Evolutionary conservation across 1,140 invertebrate species (phyloP).

Genomic region (Zophobas atratus): DNA sequence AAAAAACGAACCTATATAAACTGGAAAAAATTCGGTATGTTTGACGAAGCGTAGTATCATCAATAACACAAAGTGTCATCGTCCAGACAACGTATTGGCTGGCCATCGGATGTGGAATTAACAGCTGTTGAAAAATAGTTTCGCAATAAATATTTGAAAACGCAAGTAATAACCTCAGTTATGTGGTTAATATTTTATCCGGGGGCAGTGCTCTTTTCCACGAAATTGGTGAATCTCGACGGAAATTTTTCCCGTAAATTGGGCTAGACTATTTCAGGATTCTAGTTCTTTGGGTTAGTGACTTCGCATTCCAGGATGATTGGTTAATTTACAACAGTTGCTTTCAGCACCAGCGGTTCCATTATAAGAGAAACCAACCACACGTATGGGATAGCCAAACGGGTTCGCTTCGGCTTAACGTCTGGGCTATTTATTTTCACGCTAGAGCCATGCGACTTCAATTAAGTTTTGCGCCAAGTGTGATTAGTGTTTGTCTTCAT

Average conservation of each 20-base stretch:
- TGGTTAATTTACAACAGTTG: conserved; percentile 52
- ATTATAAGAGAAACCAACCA: conserved; percentile 33
- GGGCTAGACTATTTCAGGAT: conserved; percentile 53
- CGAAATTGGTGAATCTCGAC: conserved; percentile 30
- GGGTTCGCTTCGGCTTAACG: conserved; percentile 13
- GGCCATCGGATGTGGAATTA: conserved; percentile 25
- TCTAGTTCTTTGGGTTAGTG: conserved; percentile 54
- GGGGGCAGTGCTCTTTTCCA: conserved; percentile 34
- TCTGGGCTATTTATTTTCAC: conserved; percentile 39
- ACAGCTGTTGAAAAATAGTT: conserved; percentile 40
- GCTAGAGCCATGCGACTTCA: conserved; percentile 40
- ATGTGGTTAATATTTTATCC: conserved; percentile 21
- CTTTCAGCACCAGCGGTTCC: conserved; percentile 36
- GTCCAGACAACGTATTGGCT: conserved; percentile 24
- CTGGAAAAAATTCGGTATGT: conserved; percentile 12
- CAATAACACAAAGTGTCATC: conserved; percentile 34
- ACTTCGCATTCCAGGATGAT: conserved; percentile 55
- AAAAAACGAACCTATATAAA: conserved; percentile 4
- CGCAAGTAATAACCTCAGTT: conserved; percentile 14
- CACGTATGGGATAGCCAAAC: conserved; percentile 32
- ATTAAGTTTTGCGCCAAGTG: conserved; percentile 43
- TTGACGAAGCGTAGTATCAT: conserved; percentile 20
- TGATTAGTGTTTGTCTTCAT: conserved; percentile 41
- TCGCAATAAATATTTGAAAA: conserved; percentile 27
- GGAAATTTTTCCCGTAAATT: conserved; percentile 50